These are phyloP conservation scores for Taeniopygia guttata DNA, from an alignment of 2,797 vertebrate species.

Conservation along the genomic window DNA sequence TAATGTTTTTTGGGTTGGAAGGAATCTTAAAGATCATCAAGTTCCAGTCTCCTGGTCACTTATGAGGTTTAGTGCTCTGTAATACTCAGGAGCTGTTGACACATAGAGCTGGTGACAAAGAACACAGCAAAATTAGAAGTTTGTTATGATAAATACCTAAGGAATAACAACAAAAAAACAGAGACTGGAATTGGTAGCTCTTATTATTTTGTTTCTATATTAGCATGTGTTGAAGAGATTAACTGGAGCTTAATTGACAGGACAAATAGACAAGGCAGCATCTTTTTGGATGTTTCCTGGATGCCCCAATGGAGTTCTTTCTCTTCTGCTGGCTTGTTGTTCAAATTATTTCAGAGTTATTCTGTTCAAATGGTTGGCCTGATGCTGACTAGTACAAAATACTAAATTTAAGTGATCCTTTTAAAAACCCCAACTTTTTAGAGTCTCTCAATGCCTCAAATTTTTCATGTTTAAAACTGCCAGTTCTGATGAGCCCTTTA, in stretches of 20 bases:
- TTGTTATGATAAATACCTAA: not conserved
- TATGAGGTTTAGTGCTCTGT: not conserved
- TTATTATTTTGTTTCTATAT: not conserved
- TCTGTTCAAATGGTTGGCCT: not conserved
- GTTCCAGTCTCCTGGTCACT: not conserved
- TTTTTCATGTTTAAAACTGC: not conserved
- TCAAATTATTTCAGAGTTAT: not conserved
- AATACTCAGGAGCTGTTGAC: not conserved
- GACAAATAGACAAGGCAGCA: not conserved
- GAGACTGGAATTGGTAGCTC: not conserved
- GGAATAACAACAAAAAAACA: not conserved
- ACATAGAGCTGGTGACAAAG: not conserved
- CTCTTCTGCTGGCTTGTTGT: not conserved
- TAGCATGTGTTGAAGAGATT: not conserved
- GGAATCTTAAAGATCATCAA: not conserved
- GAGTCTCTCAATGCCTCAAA: not conserved
- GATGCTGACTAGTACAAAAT: not conserved
- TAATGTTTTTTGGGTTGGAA: not conserved
- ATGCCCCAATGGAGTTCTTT: not conserved
- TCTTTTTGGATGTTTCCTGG: not conserved
- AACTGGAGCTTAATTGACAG: not conserved
- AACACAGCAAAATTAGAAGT: not conserved
- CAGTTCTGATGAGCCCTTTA: not conserved
- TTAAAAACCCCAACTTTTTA: rapidly evolving
- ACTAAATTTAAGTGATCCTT: not conserved